A percentile compares a stretch with the other conserved stretches of the same genome.
These are phyloP conservation scores for Halictus ligatus DNA, from an alignment of 2,888 invertebrate species.

Conservation along the genomic window DNA sequence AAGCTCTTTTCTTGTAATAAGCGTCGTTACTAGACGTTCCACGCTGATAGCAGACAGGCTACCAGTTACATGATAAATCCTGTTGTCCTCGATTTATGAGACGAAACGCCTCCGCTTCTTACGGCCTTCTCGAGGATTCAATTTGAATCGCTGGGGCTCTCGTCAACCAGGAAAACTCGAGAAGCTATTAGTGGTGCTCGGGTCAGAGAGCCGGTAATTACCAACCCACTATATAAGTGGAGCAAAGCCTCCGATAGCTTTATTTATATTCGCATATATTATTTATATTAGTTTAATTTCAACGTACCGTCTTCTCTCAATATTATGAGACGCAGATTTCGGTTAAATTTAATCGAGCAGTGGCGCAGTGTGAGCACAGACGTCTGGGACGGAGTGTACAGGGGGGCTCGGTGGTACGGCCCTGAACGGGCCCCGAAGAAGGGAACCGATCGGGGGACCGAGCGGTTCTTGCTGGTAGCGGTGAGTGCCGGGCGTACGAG, in stretches of 20 bases:
- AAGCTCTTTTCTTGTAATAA: slow-evolving; percentile 26
- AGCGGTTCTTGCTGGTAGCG: slow-evolving; percentile 61
- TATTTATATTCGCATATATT: too few species aligned
- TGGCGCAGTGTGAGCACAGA: background rate
- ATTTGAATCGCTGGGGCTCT: background rate
- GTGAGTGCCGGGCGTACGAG: slow-evolving; percentile 60
- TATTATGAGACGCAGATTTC: background rate
- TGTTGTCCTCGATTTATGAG: slow-evolving; percentile 11
- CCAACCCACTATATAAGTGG: too few species aligned
- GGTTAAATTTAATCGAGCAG: background rate
- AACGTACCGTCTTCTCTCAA: background rate
- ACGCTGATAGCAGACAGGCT: background rate
- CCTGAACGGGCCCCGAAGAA: slow-evolving; percentile 65
- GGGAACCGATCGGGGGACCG: slow-evolving; percentile 60
- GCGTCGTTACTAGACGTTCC: slow-evolving; percentile 20
- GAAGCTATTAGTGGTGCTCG: background rate
- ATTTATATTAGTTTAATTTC: too few species aligned
- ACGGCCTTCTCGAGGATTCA: background rate
- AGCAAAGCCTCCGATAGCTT: too few species aligned
- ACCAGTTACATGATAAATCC: background rate
- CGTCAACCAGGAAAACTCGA: background rate
- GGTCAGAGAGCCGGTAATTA: background rate
- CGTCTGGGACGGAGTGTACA: background rate
- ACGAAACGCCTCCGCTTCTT: background rate
- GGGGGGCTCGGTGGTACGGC: slow-evolving; percentile 53